Evolutionary conservation across 2,113 vertebrate species (phyloP), one percentile per base, ranked within the genome.

Genomic region (Laticauda laticaudata): DNA sequence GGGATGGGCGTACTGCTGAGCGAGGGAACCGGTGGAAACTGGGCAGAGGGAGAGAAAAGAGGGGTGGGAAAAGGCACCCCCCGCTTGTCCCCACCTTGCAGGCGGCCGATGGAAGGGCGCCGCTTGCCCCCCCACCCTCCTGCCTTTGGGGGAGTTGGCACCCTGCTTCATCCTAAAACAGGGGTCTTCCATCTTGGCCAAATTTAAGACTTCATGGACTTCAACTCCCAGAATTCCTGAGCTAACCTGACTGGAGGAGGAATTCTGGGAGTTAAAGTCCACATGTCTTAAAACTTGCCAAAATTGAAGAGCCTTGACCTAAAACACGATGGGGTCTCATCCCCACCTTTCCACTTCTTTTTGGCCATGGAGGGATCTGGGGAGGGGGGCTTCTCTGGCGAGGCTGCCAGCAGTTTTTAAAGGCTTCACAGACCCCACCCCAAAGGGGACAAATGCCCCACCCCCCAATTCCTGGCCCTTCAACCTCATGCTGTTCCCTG

Each of bases 11-110:
- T 99, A 99, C 98, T 99, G 99, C 97, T 99, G 99, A 96, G 98
- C 99, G 96, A 99, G 98, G 57, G 99, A 99, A 96, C 99, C 98
- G 94, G 98, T 98, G 94, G 99, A 99, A 98, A 99, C 99, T 99
- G 95, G 90, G 96, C 95, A 94, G 96, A 88, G 96, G 95, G 93
- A 88, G 18, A 90, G 95, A 95, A 95, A 69, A 91, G 39, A 55
- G 18, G 29, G 45, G 0, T 87, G 23, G n/a, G 51, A n/a, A 21
- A 39, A 39, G 1, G 56, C 48, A 51, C 48, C 45, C 45, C 4
- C 45, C 45, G 0, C 45, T 39, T 39, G 34, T 15, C 21, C 7
- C 9, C 86, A 1, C 9, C 6, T 6, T 18, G 1, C 59, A 11
- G 48, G 21, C 1, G 20, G 69, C 43, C 8, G 8, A 51, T 9